Evolutionary conservation across 2,888 invertebrate species (phyloP), one percentile per base, ranked within the genome.

Genomic region (Pammene aurita): DNA sequence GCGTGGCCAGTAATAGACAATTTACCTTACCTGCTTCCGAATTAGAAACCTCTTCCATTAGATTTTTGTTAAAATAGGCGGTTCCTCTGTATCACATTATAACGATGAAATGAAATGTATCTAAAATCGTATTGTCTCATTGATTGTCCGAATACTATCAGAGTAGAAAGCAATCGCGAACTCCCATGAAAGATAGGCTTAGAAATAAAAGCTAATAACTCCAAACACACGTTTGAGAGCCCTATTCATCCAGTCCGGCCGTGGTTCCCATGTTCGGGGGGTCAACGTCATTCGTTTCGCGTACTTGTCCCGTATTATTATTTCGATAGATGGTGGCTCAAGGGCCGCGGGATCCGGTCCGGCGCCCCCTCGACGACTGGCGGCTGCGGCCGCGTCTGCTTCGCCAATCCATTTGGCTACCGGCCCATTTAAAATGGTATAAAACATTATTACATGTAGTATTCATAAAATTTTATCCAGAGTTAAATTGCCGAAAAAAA

Each of bases 241-340:
- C 82, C 86, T 86, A 89, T 90, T 90, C 85, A 89, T 91, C 92
- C 90, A 87, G 92, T 92, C 87, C 87, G 82, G 71, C 77, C 79
- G 80, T 87, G 81, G 88, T 90, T 86, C 92, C 92, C 92, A 92
- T 90, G 85, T 80, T 86, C 88, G 83, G 88, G 89, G 90, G 92
- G 92, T 92, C 92, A 92, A 92, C 91, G 92, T 85, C 90, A 91
- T 90, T 87, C 87, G 87, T 83, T 85, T 87, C 88, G 86, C 86
- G 90, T 90, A 91, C 92, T 91, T 89, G 91, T 90, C 88, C 84
- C 83, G 87, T 92, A 91, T 92, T 92, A 92, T 92, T 92, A 92
- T 91, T 92, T 84, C 86, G 90, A 91, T 89, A 88, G 90, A 90
- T 91, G 90, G 89, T 92, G 90, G 90, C 90, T 92, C 90, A 86